Base-by-base conservation (phyloP, 2,113 vertebrate species). In the Anguilla rostrata region DNA sequence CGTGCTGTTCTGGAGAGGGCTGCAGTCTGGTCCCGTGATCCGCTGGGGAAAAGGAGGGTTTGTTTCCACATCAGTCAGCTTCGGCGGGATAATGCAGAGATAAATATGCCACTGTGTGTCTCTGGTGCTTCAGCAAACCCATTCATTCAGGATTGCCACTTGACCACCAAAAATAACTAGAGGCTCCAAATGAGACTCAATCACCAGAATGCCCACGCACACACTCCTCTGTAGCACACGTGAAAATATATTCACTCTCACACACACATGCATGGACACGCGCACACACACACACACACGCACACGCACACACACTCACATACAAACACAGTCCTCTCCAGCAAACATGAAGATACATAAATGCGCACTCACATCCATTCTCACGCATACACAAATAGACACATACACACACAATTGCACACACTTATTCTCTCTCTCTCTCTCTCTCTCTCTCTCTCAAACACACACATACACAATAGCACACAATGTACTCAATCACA, bases 31-130 rank as follows among this genome's bases (percentile, higher is more conserved):
- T 56, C 56, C 82, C 12, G 15, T 7, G 56, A 86, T 84, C 86
- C 66, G 84, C 60, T 84, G 85, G 83, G 81, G 43, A 46, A 81
- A 78, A 80, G 83, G 60, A 29, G 53, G 60, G 40, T 81, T 86
- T 86, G 49, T 86, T 88, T 88, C 41, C 66, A 78, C 84, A 78
- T 87, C 86, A 71, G 86, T 79, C 71, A 16, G 82, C 20, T 43
- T 85, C 71, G 88, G 88, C 87, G 84, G 81, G 75, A 88, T 91
- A 88, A 91, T 87, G 83, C 53, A 84, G 63, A 80, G 84, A 88
- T 87, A 88, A 88, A 91, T 88, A 86, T 87, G 84, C 87, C 41
- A 83, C 81, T 34, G 8, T 79, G 88, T 82, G 41, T 78, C n/a
- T 49, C 83, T 78, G 84, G 82, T 85, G 83, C 87, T 89, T 83